Evolutionary conservation across 2,888 invertebrate genomes (phyloP), one percentile per base, ranked within the genome.

Genomic region (Mythimna pallens): DNA sequence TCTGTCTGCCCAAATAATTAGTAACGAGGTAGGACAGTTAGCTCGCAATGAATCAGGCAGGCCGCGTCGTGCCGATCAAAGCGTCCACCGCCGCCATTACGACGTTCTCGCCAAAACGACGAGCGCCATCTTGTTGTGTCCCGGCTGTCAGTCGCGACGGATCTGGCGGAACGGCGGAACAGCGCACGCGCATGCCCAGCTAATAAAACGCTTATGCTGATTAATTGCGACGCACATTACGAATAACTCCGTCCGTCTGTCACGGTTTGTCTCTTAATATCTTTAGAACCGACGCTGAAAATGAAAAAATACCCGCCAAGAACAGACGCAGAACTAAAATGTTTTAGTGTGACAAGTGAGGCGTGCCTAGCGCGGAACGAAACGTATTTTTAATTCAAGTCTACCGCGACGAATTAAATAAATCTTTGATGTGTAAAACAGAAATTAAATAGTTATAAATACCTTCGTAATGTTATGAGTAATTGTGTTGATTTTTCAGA

Each of bases 121-220:
- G 65, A 73, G 66, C 77, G 79, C 86, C 84, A 82, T 85, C 67
- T 86, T 86, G 86, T 86, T 85, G 74, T 71, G 81, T 82, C 80
- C 74, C 74, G 76, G 82, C 89, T 91, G 93, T 93, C 93, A 90
- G 76, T 83, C 88, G 65, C 90, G 92, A 93, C 88, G 88, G 86
- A 93, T 92, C 88, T 91, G 90, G 90, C 93, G 92, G 92, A 93
- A 93, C 94, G 90, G 90, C 93, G 92, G 92, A 93, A 93, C 94
- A 89, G 88, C 62, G 63, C 77, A 65, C 57, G 88, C 87, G 85
- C 86, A 80, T 87, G 86, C 86, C 79, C 87, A 84, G 86, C 89
- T 90, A 94, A 94, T 95, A 95, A 94, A 95, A 93, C 94, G 92
- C 90, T 94, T 93, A 90, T 89, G 84, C 92, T 93, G 93, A 94